These are phyloP conservation scores for Actinia tenebrosa DNA, from an alignment of 64 coral and sea anemone species.

Conservation along the genomic window DNA sequence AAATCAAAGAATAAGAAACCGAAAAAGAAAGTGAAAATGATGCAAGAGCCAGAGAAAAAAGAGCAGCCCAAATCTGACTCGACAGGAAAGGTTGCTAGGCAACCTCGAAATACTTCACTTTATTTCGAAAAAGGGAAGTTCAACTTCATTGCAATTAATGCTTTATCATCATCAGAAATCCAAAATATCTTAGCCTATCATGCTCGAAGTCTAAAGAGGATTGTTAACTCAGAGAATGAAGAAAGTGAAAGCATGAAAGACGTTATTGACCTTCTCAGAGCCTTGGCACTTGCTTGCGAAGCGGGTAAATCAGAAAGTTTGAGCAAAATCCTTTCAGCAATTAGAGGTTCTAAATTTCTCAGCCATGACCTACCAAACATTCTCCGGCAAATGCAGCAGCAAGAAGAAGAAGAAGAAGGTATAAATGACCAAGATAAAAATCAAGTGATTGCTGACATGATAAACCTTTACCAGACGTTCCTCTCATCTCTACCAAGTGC, in stretches of 20 bases:
- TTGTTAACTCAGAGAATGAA: not conserved
- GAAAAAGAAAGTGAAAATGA: not conserved
- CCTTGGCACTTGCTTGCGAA: slow-evolving; percentile 16
- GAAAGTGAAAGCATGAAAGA: not conserved
- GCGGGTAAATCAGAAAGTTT: not conserved
- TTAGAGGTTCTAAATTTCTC: slow-evolving; percentile 28
- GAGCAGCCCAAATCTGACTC: not conserved
- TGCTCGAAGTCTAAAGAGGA: not conserved
- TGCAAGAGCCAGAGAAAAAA: not conserved
- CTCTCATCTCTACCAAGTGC: slow-evolving; percentile 56
- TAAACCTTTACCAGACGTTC: slow-evolving; percentile 38
- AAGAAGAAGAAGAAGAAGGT: not conserved
- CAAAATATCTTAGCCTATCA: not conserved
- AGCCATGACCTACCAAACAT: slow-evolving; percentile 10
- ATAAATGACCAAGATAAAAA: not conserved
- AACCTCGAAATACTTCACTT: not conserved
- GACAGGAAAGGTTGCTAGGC: not conserved
- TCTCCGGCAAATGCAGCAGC: slow-evolving; percentile 14
- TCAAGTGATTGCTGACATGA: slow-evolving; percentile 26
- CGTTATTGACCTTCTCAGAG: not conserved
- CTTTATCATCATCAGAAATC: not conserved
- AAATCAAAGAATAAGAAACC: not conserved
- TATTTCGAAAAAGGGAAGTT: not conserved
- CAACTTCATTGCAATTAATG: not conserved
- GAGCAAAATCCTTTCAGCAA: not conserved